Evolutionary conservation across 2,797 vertebrate genomes (phyloP).

Genomic region (Fistularia commersonii): DNA sequence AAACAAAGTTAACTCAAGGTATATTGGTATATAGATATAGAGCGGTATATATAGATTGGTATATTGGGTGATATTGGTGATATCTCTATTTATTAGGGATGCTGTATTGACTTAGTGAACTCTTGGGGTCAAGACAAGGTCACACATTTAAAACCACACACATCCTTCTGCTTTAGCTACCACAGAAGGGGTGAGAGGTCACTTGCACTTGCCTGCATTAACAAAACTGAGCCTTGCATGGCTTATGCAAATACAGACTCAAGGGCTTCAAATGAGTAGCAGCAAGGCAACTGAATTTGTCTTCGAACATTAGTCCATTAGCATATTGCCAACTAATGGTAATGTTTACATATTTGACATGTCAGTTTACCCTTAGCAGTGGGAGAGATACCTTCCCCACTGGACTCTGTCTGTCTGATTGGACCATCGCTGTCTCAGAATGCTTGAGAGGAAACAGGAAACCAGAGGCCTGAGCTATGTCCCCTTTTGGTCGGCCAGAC

Average conservation of each 20-base stretch:
- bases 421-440: constrained; percentile 34
- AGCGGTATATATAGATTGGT: too few species aligned
- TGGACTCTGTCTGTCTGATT: constrained; percentile 32
- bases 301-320: constrained; percentile 68
- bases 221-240: constrained; percentile 73
- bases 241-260: constrained; percentile 71
- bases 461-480: constrained; percentile 34
- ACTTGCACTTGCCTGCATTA: constrained; percentile 68
- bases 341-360: constrained; percentile 73
- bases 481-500: constrained; percentile 39
- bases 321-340: constrained; percentile 72
- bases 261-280: constrained; percentile 58
- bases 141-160: constrained; percentile 53
- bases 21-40: constrained; percentile 20
- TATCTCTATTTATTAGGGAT: constrained; percentile 54
- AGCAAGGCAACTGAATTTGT: constrained; percentile 63
- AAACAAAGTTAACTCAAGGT: constrained; percentile 29
- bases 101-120: constrained; percentile 56
- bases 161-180: constrained; percentile 62
- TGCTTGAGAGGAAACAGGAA: constrained; percentile 45
- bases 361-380: constrained; percentile 58
- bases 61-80: too few species aligned
- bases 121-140: constrained; percentile 61
- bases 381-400: constrained; percentile 4
- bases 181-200: constrained; percentile 65